Percentiles rank a stretch among this genome's conserved stretches.
Evolutionary conservation across 1,140 invertebrate genomes (phyloP).

Genomic region (Halyomorpha halys): DNA sequence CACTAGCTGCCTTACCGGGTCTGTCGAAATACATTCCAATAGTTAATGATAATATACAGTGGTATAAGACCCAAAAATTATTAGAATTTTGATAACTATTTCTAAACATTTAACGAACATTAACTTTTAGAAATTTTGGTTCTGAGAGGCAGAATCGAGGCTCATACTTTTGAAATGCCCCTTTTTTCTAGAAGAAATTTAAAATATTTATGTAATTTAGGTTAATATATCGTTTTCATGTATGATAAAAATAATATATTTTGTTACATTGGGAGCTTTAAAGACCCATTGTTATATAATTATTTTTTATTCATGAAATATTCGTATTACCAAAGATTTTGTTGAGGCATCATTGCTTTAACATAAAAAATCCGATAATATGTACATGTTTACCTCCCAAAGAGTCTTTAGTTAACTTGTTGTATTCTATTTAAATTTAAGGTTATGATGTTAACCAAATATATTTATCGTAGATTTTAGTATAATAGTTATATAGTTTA

Average conservation of each 20-base stretch:
- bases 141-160: no score
- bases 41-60: no score
- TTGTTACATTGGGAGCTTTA: constrained; percentile 7
- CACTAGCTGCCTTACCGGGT: constrained; percentile 13
- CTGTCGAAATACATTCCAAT: neutral
- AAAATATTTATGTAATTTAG: no score
- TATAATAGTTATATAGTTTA: constrained; percentile 26
- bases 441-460: constrained; percentile 30
- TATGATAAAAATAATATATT: constrained; percentile 16
- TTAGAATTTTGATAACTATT: no score
- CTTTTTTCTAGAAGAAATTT: no score
- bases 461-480: constrained; percentile 28
- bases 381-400: constrained; percentile 26
- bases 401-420: constrained; percentile 28
- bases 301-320: constrained; percentile 15
- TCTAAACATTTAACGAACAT: no score
- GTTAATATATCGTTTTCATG: constrained; percentile 7
- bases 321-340: constrained; percentile 24
- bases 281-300: constrained; percentile 10
- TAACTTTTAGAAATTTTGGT: no score
- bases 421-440: constrained; percentile 29
- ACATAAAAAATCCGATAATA: constrained; percentile 19
- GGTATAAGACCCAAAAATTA: no score
- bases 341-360: constrained; percentile 18
- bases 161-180: no score